These are phyloP conservation scores for Cryptocheilus praepositus DNA, from an alignment of 2,888 invertebrate species.

Conservation along the genomic window DNA sequence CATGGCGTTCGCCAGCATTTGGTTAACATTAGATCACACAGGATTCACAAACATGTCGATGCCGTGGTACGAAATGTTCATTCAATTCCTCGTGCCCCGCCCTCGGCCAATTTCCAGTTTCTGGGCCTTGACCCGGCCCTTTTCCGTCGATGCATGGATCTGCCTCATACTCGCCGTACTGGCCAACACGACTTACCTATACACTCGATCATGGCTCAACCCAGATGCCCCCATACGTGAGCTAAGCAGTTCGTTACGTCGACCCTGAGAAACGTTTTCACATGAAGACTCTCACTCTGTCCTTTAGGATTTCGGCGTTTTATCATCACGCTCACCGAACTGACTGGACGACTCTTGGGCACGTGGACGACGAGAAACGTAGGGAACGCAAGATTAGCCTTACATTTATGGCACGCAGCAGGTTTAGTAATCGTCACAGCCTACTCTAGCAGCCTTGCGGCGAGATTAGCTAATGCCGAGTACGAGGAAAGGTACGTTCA, in stretches of 20 bases:
- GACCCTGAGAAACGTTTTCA: too few species aligned
- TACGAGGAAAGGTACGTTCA: slow-evolving; percentile 61
- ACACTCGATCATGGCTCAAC: slow-evolving; percentile 54
- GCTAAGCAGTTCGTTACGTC: background rate
- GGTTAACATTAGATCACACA: slow-evolving; percentile 56
- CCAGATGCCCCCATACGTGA: slow-evolving; percentile 58
- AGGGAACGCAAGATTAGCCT: slow-evolving; percentile 50
- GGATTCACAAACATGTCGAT: slow-evolving; percentile 54
- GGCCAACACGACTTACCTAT: slow-evolving; percentile 51
- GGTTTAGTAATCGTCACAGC: slow-evolving; percentile 66
- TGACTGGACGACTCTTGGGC: slow-evolving; percentile 62
- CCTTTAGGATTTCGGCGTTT: slow-evolving; percentile 59
- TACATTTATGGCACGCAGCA: slow-evolving; percentile 65
- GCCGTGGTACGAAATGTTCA: slow-evolving; percentile 60
- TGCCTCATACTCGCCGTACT: slow-evolving; percentile 48
- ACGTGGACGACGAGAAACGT: slow-evolving; percentile 51
- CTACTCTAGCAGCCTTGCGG: slow-evolving; percentile 67
- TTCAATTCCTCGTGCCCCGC: slow-evolving; percentile 67
- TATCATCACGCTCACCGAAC: slow-evolving; percentile 55
- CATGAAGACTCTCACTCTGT: background rate
- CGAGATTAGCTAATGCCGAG: slow-evolving; percentile 60
- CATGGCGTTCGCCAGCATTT: slow-evolving; percentile 65
- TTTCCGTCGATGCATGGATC: slow-evolving; percentile 60
- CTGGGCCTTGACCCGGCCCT: slow-evolving; percentile 65
- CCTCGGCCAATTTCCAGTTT: slow-evolving; percentile 62